Conservation (phyloP, 2,113 vertebrate genomes). For the Aldabrachelys gigantea region DNA sequence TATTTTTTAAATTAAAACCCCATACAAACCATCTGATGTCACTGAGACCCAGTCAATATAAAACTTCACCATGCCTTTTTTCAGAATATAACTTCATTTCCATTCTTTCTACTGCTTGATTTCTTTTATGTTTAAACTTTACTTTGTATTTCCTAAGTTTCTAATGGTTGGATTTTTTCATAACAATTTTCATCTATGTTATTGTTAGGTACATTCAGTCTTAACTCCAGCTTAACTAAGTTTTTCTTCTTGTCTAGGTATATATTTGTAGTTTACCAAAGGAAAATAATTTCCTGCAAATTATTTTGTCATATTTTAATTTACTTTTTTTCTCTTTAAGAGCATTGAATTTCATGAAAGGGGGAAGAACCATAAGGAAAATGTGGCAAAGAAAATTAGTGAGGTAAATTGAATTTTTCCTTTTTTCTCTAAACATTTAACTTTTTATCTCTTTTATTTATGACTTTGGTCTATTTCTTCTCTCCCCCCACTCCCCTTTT, state of each 20-base stretch:
- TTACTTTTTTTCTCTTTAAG: conserved; percentile 71
- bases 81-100: background rate
- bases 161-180: background rate
- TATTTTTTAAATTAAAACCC: background rate
- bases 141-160: background rate
- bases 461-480: background rate
- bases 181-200: background rate
- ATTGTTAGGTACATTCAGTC: background rate
- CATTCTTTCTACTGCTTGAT: background rate
- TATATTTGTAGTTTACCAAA: background rate
- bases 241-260: background rate
- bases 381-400: conserved; percentile 95
- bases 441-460: conserved; percentile 25
- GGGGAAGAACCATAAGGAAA: conserved; percentile 99
- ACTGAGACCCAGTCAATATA: background rate
- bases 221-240: background rate
- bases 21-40: background rate
- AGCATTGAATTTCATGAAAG: conserved; percentile 98
- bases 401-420: conserved; percentile 82
- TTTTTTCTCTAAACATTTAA: conserved; percentile 29
- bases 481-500: background rate
- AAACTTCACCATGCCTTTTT: background rate
- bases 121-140: background rate
- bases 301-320: background rate
- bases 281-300: background rate